Conservation (phyloP, 1,140 invertebrate genomes). For the Eueides isabella region DNA sequence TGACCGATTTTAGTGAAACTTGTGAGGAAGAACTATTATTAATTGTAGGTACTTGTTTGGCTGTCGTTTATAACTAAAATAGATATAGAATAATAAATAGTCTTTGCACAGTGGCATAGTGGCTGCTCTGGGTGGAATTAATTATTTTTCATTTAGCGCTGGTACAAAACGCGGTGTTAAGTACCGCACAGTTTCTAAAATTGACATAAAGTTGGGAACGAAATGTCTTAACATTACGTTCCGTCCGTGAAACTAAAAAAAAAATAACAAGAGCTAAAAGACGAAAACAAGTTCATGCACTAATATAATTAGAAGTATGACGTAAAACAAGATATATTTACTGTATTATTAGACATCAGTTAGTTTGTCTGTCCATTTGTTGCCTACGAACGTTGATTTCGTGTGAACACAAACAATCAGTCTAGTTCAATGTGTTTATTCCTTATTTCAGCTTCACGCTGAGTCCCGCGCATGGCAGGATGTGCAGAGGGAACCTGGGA, state of each 20-base stretch:
- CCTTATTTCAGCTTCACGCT: too few relatives aligned
- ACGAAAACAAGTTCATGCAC: not conserved
- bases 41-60: not conserved
- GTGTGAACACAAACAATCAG: not conserved
- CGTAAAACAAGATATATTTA: not conserved
- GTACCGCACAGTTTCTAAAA: too few relatives aligned
- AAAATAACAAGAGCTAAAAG: not conserved
- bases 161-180: too few relatives aligned
- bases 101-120: too few relatives aligned
- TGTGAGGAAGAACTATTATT: not conserved
- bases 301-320: not conserved
- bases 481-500: too few relatives aligned
- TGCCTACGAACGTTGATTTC: not conserved
- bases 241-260: too few relatives aligned
- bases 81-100: too few relatives aligned
- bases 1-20: not conserved
- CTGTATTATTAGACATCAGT: conserved; percentile 6
- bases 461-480: too few relatives aligned
- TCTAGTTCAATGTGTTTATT: not conserved
- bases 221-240: too few relatives aligned
- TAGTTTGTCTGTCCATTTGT: not conserved
- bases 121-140: accelerated
- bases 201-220: too few relatives aligned
- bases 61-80: not conserved
- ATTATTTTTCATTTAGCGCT: too few relatives aligned